Evolutionary conservation across 2,888 invertebrate species (phyloP), one percentile per base, ranked within the genome.

Genomic region (Eulithis prunata): DNA sequence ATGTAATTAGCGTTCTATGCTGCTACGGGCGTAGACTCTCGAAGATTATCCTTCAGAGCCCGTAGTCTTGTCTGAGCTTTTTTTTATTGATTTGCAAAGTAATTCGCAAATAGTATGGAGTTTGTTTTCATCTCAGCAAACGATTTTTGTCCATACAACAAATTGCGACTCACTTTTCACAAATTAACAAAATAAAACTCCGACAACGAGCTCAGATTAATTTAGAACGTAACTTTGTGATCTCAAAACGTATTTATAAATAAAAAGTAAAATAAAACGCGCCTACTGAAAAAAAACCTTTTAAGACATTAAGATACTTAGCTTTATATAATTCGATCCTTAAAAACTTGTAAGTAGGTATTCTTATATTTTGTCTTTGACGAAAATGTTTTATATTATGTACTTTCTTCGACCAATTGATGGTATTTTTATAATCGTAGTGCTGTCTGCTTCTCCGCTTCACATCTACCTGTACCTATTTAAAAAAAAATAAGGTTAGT

Each of bases 401-500:
- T 64, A 57, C 55, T 59, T 56, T 57, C 67, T 68, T 64, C 62
- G 75, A 74, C 70, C 75, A 75, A 74, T 73, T 62, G 68, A 73
- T 76, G 75, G 72, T 68, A 80, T 78, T 75, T 76, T 80, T 79
- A 73, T 74, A 80, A 77, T 80, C 78, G 80, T 69, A 75, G 70
- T 83, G 83, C 83, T 76, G 80, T 83, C 77, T 74, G 84, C 84
- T 85, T 83, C 62, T 70, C 78, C 66, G 83, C 80, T 84, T 79
- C 54, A 38, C 47, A 52, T 60, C 52, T 41, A 38, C 55, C 21
- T 49, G 11, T 49, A 21, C 21, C 21, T 21, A 52, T 21, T 36
- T 61, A 54, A 3, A 41, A 54, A 64, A 43, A 51, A 43, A 21
- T 21, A 21, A 21, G 21, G 21, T 21, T 21, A 21, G 21, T 21